Evolutionary conservation across 2,888 invertebrate genomes (phyloP).

Genomic region (Oeneis ivallda): DNA sequence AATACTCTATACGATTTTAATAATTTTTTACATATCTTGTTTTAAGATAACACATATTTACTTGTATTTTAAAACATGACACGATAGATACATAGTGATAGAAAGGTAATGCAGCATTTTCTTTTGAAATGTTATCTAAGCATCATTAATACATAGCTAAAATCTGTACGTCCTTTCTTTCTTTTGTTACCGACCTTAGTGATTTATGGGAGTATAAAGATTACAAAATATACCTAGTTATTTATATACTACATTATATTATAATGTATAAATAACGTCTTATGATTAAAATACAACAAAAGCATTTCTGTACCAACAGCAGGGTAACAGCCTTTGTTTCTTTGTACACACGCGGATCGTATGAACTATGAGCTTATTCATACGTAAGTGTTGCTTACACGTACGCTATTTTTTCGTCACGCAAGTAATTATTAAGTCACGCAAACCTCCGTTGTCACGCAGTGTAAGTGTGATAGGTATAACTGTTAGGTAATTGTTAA

Average conservation of each 20-base stretch:
- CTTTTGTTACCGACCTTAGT: no score
- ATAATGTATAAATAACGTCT: neutral
- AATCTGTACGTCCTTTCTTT: no score
- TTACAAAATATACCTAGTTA: no score
- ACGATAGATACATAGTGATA: no score
- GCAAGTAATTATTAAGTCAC: constrained; percentile 29
- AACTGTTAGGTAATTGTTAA: neutral
- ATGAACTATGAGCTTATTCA: constrained; percentile 20
- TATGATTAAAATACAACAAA: neutral
- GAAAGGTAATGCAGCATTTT: no score
- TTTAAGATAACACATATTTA: no score
- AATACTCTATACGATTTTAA: no score
- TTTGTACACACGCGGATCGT: constrained; percentile 20
- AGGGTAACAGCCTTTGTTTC: constrained; percentile 17
- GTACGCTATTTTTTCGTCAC: constrained; percentile 26
- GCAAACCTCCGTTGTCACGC: constrained; percentile 16
- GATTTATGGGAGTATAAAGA: no score
- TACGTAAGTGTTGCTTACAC: constrained; percentile 21
- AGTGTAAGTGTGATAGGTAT: neutral
- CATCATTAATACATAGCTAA: no score
- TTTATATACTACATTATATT: neutral
- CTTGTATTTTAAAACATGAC: no score
- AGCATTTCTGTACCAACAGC: neutral
- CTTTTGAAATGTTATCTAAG: no score
- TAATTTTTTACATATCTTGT: neutral